Conservation (phyloP, 2,797 vertebrate genomes). For the Spinus olivaceus region DNA sequence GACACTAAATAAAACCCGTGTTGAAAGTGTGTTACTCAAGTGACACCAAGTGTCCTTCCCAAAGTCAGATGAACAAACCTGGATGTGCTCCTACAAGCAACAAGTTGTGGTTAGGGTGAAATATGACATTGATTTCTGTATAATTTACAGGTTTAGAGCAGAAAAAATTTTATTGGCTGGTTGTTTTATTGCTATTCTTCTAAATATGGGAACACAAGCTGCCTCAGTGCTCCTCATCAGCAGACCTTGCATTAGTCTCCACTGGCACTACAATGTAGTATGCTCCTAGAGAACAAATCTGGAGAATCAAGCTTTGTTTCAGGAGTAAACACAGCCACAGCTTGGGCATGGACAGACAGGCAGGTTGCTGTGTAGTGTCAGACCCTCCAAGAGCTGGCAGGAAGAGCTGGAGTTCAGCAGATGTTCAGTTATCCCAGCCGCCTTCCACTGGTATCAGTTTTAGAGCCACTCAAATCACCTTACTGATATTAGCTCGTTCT, state of each 20-base stretch:
- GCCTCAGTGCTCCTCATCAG: not conserved
- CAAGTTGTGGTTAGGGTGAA: not conserved
- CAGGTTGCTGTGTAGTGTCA: not conserved
- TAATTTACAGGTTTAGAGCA: not conserved
- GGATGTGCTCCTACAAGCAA: not conserved
- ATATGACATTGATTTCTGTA: not conserved
- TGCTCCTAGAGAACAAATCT: not conserved
- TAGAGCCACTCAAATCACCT: not conserved
- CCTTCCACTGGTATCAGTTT: not conserved
- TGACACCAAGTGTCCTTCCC: not conserved
- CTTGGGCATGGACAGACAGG: not conserved
- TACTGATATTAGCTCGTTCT: not conserved
- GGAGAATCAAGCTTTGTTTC: not conserved
- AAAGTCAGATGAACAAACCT: not conserved
- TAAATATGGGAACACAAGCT: not conserved
- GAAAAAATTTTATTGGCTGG: not conserved
- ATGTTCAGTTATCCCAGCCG: not conserved
- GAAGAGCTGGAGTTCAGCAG: rapidly evolving
- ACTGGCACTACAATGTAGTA: not conserved
- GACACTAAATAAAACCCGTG: not conserved
- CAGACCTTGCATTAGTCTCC: not conserved
- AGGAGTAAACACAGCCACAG: not conserved
- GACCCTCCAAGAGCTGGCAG: not conserved
- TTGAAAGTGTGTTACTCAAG: not conserved
- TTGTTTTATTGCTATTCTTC: not conserved